These are phyloP conservation scores for Dichetophora obliterata DNA, from an alignment of 2,888 invertebrate genomes.

Conservation along the genomic window DNA sequence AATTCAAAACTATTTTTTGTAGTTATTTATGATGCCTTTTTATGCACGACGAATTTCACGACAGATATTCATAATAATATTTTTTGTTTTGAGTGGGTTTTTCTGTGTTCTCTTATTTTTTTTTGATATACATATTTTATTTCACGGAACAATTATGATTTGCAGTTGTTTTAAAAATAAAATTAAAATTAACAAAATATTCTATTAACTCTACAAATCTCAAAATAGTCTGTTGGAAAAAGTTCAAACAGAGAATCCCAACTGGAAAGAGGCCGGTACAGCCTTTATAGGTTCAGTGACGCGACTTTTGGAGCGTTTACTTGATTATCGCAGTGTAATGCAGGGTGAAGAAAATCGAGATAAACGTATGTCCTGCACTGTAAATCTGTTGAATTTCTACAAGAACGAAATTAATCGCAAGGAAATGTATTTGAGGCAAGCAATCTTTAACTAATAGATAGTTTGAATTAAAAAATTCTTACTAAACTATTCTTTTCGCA, in stretches of 20 bases:
- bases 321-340: slow-evolving; percentile 95
- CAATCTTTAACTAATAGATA: background rate
- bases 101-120: no score
- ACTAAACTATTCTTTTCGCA: background rate
- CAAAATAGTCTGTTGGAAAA: slow-evolving; percentile 81
- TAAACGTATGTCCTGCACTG: slow-evolving; percentile 96
- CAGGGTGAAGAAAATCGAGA: slow-evolving; percentile 95
- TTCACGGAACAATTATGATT: no score
- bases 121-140: no score
- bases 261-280: slow-evolving; percentile 92
- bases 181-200: background rate
- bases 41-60: no score
- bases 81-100: no score
- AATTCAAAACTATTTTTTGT: no score
- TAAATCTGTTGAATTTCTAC: slow-evolving; percentile 95
- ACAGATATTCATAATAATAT: no score
- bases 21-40: no score
- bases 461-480: background rate
- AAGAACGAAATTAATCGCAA: slow-evolving; percentile 95
- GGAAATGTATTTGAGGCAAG: slow-evolving; percentile 87
- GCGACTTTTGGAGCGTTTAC: slow-evolving; percentile 84
- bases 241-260: slow-evolving; percentile 85
- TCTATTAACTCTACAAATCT: background rate
- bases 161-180: background rate
- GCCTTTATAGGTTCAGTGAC: slow-evolving; percentile 95